phyloP scores from a whole-genome alignment of 2,113 vertebrate genomes.

The Raja brachyura region DNA sequence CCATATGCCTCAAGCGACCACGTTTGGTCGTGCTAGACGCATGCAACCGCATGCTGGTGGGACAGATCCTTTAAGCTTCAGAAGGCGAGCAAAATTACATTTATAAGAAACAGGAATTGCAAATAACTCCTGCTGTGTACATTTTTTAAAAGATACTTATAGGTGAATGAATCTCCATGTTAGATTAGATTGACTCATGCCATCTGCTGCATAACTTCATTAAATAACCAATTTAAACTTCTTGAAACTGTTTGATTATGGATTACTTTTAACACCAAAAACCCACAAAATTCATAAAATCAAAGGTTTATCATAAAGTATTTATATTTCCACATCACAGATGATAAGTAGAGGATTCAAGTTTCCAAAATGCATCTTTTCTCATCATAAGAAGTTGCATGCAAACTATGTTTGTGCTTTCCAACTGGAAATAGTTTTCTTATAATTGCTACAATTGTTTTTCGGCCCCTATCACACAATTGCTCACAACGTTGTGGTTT shows the following conservation, averaged over 20 bases:
- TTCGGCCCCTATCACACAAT: not conserved
- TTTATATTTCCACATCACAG: not conserved
- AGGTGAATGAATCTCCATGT: not conserved
- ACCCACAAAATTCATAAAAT: not conserved
- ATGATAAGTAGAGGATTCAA: not conserved
- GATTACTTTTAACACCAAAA: not conserved
- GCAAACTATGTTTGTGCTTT: not conserved
- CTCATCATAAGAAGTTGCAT: not conserved
- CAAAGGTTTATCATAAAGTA: not conserved
- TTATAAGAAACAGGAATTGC: not conserved
- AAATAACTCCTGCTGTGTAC: not conserved
- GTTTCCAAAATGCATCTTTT: not conserved
- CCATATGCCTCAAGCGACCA: too few relatives aligned
- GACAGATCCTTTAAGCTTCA: too few relatives aligned
- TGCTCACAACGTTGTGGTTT: not conserved
- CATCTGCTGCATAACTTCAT: not conserved
- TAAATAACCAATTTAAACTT: not conserved
- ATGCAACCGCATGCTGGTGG: too few relatives aligned
- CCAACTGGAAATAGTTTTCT: not conserved
- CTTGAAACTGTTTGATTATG: not conserved
- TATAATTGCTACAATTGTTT: not conserved
- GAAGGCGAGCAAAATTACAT: not conserved
- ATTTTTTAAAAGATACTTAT: not conserved
- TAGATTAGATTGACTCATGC: constrained; percentile 6
- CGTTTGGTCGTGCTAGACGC: too few relatives aligned